These are phyloP conservation scores for Caenorhabditis brenneri DNA, from an alignment of 1,140 invertebrate genomes.

Conservation along the genomic window DNA sequence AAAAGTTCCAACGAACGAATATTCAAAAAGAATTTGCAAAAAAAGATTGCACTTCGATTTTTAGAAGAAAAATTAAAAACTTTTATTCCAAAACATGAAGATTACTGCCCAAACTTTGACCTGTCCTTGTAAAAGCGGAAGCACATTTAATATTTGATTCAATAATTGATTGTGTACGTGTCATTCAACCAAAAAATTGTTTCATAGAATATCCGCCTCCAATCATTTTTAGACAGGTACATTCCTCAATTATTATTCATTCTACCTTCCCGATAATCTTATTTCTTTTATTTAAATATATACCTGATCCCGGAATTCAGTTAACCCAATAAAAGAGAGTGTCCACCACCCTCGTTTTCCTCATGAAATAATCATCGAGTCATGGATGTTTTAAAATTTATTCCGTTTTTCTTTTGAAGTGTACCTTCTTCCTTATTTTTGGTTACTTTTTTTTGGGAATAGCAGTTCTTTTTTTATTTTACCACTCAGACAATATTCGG, in stretches of 20 bases:
- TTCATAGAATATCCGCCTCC: neutral
- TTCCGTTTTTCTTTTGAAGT: neutral
- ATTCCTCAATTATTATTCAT: conserved; percentile 4
- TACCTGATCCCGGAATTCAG: neutral
- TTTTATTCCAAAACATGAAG: neutral
- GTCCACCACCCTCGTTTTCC: neutral
- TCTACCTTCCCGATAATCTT: neutral
- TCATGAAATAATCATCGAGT: conserved; percentile 7
- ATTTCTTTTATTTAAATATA: neutral
- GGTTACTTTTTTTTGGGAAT: no score
- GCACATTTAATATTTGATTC: neutral
- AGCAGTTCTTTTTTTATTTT: neutral
- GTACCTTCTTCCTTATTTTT: neutral
- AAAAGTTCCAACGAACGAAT: no score
- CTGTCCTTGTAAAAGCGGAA: neutral
- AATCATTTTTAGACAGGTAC: neutral
- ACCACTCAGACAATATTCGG: neutral
- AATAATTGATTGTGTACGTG: neutral
- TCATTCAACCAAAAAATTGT: neutral
- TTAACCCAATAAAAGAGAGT: neutral
- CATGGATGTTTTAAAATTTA: neutral
- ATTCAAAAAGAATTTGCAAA: no score
- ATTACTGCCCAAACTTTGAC: no score
- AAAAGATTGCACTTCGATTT: no score
- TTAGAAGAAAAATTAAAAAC: no score